Evolutionary conservation across 2,888 invertebrate species (phyloP).

Genomic region (Pocota personata): DNA sequence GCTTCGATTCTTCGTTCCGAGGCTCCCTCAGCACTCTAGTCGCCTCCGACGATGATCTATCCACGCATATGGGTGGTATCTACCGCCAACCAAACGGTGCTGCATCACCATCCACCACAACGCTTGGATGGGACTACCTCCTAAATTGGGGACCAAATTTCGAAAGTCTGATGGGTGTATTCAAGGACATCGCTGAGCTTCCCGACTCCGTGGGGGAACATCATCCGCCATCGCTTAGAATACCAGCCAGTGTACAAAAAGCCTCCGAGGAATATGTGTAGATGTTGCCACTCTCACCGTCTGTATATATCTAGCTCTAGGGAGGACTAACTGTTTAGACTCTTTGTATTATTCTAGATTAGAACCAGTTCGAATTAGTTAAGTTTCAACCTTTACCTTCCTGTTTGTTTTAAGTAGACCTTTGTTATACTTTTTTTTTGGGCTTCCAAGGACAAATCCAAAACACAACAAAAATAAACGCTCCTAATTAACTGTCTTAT

Average conservation of each 20-base stretch:
- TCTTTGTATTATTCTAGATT: conserved; percentile 69
- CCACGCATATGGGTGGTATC: conserved; percentile 90
- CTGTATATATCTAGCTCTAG: conserved; percentile 44
- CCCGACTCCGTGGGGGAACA: conserved; percentile 92
- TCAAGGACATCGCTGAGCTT: conserved; percentile 97
- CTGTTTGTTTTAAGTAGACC: conserved; percentile 23
- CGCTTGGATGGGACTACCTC: conserved; percentile 96
- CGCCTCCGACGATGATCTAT: conserved; percentile 95
- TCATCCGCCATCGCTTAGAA: conserved; percentile 89
- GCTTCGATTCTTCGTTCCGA: conserved; percentile 96
- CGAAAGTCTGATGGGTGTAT: conserved; percentile 96
- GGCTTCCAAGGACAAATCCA: conserved; percentile 58
- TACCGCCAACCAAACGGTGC: conserved; percentile 90
- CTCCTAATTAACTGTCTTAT: conserved; percentile 62
- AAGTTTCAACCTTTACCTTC: conserved; percentile 8
- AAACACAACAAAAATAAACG: conserved; percentile 41
- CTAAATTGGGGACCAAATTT: conserved; percentile 98
- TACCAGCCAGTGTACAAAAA: conserved; percentile 91
- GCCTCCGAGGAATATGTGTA: conserved; percentile 95
- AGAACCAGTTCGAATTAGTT: conserved; percentile 34
- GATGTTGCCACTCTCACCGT: conserved; percentile 24
- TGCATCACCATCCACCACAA: conserved; percentile 89
- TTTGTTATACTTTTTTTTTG: conserved; percentile 23
- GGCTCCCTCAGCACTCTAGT: conserved; percentile 96
- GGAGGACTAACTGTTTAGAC: conserved; percentile 23